Conservation (phyloP, 2,888 invertebrate genomes). For the Xylophagus ater region DNA sequence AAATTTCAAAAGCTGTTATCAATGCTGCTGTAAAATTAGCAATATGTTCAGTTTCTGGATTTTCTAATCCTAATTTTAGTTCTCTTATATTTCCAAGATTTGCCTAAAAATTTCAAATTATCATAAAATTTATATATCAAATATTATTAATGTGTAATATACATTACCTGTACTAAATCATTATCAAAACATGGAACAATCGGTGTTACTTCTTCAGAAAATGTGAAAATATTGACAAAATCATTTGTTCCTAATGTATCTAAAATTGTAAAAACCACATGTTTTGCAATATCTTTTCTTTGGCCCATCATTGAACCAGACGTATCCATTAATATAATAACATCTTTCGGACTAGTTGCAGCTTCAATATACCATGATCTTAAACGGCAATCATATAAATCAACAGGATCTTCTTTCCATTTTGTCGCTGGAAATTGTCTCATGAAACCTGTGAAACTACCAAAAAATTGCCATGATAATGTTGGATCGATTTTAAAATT, state of each 20-base stretch:
- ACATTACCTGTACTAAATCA: conserved; percentile 72
- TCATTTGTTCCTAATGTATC: conserved; percentile 96
- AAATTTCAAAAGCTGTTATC: conserved; percentile 77
- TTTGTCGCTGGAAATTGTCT: conserved; percentile 87
- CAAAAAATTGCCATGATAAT: conserved; percentile 96
- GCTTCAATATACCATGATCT: conserved; percentile 97
- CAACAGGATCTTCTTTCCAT: conserved; percentile 71
- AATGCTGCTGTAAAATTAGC: conserved; percentile 90
- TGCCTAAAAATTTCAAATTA: too few relatives aligned
- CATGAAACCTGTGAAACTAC: conserved; percentile 94
- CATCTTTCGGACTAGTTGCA: conserved; percentile 93
- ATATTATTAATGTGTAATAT: too few relatives aligned
- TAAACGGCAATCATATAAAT: conserved; percentile 90
- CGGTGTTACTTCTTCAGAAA: conserved; percentile 68
- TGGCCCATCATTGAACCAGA: conserved; percentile 88
- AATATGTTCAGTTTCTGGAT: conserved; percentile 71
- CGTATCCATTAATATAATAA: conserved; percentile 72
- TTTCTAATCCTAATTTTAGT: conserved; percentile 67
- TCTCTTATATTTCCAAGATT: conserved; percentile 74
- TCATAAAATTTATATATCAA: too few relatives aligned
- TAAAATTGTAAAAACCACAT: conserved; percentile 77
- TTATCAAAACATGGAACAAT: conserved; percentile 83
- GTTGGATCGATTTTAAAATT: conserved; percentile 80
- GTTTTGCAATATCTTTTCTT: conserved; percentile 79
- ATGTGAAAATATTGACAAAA: conserved; percentile 92